Conservation (phyloP, 2,888 invertebrate species). For the Patella caerulea region DNA sequence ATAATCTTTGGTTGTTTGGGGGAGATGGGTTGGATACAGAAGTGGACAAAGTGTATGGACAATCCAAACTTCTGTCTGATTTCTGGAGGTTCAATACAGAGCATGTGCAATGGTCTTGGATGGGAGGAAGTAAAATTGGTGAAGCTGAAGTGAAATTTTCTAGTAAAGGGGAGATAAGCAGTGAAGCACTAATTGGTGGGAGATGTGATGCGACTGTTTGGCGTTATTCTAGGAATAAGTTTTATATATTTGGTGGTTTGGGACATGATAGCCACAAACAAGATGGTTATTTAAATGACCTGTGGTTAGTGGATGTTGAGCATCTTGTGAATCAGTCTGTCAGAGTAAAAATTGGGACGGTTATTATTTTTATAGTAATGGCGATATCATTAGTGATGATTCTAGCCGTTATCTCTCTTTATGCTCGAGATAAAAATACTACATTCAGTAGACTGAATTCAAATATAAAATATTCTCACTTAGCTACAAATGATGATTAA, state of each 20-base stretch:
- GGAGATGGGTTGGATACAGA: constrained; percentile 52
- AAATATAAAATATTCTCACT: constrained; percentile 24
- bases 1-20: constrained; percentile 60
- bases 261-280: constrained; percentile 50
- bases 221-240: constrained; percentile 28
- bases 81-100: constrained; percentile 50
- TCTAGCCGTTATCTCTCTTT: constrained; percentile 24
- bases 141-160: constrained; percentile 43
- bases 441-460: constrained; percentile 13
- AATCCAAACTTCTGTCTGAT: constrained; percentile 49
- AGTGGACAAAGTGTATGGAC: constrained; percentile 35
- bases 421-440: constrained; percentile 24
- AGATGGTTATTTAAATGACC: constrained; percentile 54
- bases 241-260: constrained; percentile 54
- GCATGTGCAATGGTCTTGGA: constrained; percentile 49
- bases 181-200: constrained; percentile 44
- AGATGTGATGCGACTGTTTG: constrained; percentile 47
- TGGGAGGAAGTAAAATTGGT: constrained; percentile 48
- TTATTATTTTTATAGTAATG: constrained; percentile 27
- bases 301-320: constrained; percentile 52
- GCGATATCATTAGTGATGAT: constrained; percentile 25
- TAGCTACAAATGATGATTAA: constrained; percentile 24
- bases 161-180: constrained; percentile 28
- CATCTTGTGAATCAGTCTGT: constrained; percentile 23
- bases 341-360: constrained; percentile 21